Evolutionary conservation across 2,888 invertebrate genomes (phyloP), one percentile per base, ranked within the genome.

Genomic region (Lasioglossum oenotherae): DNA sequence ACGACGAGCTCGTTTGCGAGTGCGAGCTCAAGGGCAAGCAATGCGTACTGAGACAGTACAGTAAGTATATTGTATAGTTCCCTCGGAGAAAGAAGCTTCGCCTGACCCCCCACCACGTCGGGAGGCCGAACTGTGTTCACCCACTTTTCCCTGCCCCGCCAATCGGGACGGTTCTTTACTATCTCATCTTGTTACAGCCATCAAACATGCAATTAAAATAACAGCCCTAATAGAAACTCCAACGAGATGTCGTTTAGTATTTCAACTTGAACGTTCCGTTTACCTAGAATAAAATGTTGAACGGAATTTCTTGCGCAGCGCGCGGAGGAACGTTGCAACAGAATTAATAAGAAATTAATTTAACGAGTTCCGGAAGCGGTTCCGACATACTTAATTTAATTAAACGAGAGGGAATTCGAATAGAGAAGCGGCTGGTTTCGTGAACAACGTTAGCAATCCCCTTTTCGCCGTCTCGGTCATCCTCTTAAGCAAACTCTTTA

Each of bases 401-500:
- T 49, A 71, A 53, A 53, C n/a, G 38, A 4, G 35, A 38, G 69
- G 38, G 38, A 69, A 69, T 69, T 69, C 49, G 38, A 53, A 23
- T 71, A 71, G n/a, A 71, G n/a, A 53, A 49, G 64, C 14, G 31
- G 46, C 10, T 38, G 19, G n/a, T 71, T 78, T 71, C 38, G 16
- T 8, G 49, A 78, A 71, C 49, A 38, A 35, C 69, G 38, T 53
- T 49, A 27, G 49, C 53, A 53, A 41, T 78, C 53, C 69, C 69
- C 41, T 35, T 78, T 12, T 69, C 31, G 31, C 49, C 16, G n/a
- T 35, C n/a, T 71, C 53, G 71, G 27, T 57, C 71, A 78, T 53
- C 78, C 41, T 71, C 71, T 78, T 78, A 71, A 41, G 69, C 19
- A 69, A 78, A 78, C 71, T 67, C 31, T 53, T 78, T 78, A 78